These are phyloP conservation scores for Novumbra hubbsi DNA, from an alignment of 2,797 vertebrate species.

Conservation along the genomic window DNA sequence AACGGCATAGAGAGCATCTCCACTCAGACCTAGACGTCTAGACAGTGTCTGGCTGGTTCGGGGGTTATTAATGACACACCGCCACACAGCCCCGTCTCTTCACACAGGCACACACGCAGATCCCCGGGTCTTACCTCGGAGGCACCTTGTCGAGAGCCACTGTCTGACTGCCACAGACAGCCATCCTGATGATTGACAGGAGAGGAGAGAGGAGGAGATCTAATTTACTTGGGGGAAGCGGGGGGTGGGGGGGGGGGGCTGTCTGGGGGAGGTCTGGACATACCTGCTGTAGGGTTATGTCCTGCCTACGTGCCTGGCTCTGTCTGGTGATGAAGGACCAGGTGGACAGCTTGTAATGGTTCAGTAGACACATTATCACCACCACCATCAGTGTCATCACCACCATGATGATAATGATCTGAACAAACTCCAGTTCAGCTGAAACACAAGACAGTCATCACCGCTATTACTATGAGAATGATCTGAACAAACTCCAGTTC, in stretches of 20 bases:
- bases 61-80: slow-evolving; percentile 79
- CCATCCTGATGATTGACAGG: slow-evolving; percentile 74
- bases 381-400: slow-evolving; percentile 95
- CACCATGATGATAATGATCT: slow-evolving; percentile 91
- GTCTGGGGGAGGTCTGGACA: too few species aligned
- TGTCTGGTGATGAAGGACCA: slow-evolving; percentile 89
- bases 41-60: slow-evolving; percentile 68
- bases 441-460: too few species aligned
- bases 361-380: slow-evolving; percentile 90
- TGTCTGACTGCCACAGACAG: slow-evolving; percentile 88
- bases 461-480: too few species aligned
- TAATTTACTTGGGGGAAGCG: neutral
- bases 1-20: neutral
- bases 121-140: slow-evolving; percentile 81
- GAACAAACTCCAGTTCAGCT: slow-evolving; percentile 87
- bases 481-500: too few species aligned
- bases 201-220: neutral
- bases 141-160: slow-evolving; percentile 77
- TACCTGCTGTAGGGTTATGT: slow-evolving; percentile 85
- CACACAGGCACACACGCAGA: neutral
- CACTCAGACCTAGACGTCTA: slow-evolving; percentile 77
- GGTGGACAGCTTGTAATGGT: slow-evolving; percentile 92
- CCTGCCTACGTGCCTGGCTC: slow-evolving; percentile 84
- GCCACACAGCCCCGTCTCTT: slow-evolving; percentile 46
- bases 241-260: slow-evolving; percentile 34